Conservation (phyloP, 37 sponge, comb jelly and placozoan species). For the Tethya wilhelma region DNA sequence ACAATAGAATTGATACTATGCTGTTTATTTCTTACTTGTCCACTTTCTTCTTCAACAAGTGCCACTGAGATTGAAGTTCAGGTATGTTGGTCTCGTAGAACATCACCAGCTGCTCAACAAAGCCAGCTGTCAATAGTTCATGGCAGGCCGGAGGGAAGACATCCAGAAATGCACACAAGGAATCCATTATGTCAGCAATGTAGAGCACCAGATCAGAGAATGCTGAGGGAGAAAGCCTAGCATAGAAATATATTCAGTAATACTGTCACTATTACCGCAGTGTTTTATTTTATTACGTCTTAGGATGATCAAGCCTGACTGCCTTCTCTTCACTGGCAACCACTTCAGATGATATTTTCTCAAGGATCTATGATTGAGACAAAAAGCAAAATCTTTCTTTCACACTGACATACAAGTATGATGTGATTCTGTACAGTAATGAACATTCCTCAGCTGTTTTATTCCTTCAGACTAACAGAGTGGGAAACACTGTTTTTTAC, state of each 20-base stretch:
- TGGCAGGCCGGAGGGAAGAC: conserved; percentile 38
- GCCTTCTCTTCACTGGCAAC: background rate
- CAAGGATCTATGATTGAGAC: conserved; percentile 10
- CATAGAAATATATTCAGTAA: background rate
- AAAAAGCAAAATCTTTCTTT: too few relatives aligned
- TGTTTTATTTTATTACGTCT: too few relatives aligned
- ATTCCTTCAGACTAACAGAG: too few relatives aligned
- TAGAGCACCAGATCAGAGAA: conserved; percentile 24
- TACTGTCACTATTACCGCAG: too few relatives aligned
- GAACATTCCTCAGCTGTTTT: too few relatives aligned
- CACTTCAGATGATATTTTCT: background rate
- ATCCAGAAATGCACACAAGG: conserved; percentile 27
- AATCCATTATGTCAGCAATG: conserved; percentile 23
- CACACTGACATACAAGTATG: too few relatives aligned
- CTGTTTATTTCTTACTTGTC: background rate
- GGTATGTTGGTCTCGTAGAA: conserved; percentile 52
- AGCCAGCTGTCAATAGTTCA: conserved; percentile 4
- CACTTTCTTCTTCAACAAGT: background rate
- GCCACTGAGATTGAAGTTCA: conserved; percentile 51
- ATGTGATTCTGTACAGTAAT: too few relatives aligned
- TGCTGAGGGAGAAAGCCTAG: conserved; percentile 26
- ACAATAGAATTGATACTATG: background rate
- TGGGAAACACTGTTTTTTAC: too few relatives aligned
- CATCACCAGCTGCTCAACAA: conserved; percentile 24
- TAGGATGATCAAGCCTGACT: background rate